phyloP scores from a whole-genome alignment of 2,888 invertebrate genomes.

The Dichetophora obliterata region DNA sequence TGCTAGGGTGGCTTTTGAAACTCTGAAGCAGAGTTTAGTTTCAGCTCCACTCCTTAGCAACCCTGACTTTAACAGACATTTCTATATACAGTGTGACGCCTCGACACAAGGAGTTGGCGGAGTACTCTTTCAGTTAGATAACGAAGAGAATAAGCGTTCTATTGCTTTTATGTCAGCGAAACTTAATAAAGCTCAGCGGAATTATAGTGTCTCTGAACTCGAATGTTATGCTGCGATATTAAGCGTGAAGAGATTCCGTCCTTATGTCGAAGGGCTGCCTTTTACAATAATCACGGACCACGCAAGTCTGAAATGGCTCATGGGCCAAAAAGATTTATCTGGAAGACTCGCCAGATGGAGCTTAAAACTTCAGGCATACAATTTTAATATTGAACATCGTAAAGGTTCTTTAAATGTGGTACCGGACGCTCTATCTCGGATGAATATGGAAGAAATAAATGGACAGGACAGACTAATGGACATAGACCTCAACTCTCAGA shows the following conservation, averaged over 20 bases:
- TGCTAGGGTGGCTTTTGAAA: no score
- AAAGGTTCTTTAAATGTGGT: constrained; percentile 15
- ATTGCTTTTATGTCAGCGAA: no score
- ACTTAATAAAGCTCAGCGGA: no score
- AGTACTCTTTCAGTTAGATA: neutral
- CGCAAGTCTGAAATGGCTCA: constrained; percentile 42
- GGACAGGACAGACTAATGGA: neutral
- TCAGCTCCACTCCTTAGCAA: no score
- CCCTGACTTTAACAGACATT: neutral
- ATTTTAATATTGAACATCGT: no score
- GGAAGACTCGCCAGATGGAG: neutral
- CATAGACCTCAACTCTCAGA: neutral
- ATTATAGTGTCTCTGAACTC: no score
- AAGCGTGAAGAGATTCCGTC: constrained; percentile 36
- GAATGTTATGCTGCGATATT: no score
- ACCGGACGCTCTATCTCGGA: constrained; percentile 2
- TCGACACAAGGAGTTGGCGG: neutral
- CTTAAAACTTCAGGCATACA: no score
- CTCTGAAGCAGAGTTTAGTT: no score
- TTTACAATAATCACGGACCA: constrained; percentile 53
- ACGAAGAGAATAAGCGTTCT: neutral
- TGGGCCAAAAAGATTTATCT: neutral
- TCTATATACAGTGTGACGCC: neutral
- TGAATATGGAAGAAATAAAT: neutral
- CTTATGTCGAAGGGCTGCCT: constrained; percentile 46